Evolutionary conservation across 2,888 invertebrate species (phyloP).

Genomic region (Linnaemya vulpina): DNA sequence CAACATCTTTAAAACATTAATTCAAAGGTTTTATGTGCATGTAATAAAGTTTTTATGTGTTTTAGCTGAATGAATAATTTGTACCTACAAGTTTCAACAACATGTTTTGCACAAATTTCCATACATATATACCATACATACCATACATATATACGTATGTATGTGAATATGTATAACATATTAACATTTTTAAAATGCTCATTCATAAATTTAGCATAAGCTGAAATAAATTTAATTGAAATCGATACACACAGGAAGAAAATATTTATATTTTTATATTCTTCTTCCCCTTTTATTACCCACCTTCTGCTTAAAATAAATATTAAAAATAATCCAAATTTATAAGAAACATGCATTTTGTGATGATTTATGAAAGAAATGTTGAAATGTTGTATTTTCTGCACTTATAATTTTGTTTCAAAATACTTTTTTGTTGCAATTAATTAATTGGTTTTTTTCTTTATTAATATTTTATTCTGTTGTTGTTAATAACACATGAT

Average conservation of each 20-base stretch:
- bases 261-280: slow-evolving; percentile 1
- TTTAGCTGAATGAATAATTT: not conserved
- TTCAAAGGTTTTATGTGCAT: not conserved
- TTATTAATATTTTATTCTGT: slow-evolving; percentile 22
- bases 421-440: slow-evolving; percentile 61
- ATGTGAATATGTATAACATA: not conserved
- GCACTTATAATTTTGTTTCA: slow-evolving; percentile 37
- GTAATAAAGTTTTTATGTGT: not conserved
- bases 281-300: slow-evolving; percentile 21
- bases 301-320: slow-evolving; percentile 81
- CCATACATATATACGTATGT: not conserved
- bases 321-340: slow-evolving; percentile 81
- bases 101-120: not conserved
- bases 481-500: slow-evolving; percentile 32
- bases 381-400: slow-evolving; percentile 39
- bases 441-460: slow-evolving; percentile 42
- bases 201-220: slow-evolving; percentile 44
- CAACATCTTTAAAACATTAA: not conserved
- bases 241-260: not conserved
- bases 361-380: slow-evolving; percentile 38
- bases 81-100: not conserved
- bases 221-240: slow-evolving; percentile 19
- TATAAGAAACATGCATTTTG: slow-evolving; percentile 81
- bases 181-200: not conserved
- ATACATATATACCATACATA: slow-evolving; percentile 4